Percentiles rank a stretch among this genome's conserved stretches.
These are phyloP conservation scores for Spicauda simplicius DNA, from an alignment of 2,888 invertebrate genomes.

Conservation along the genomic window DNA sequence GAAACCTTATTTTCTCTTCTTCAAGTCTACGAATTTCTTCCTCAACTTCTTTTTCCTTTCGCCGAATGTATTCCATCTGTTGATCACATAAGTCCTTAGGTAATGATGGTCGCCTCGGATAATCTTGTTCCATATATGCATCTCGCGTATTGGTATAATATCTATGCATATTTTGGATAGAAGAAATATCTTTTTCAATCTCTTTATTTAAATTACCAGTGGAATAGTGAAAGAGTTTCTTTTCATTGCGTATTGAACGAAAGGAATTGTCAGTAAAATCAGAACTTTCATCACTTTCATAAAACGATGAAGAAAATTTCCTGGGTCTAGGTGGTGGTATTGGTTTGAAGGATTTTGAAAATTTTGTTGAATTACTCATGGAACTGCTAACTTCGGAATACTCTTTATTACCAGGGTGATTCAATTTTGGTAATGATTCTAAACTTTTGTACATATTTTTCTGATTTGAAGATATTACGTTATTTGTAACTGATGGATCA, in stretches of 20 bases:
- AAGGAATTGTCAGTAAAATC: constrained; percentile 71
- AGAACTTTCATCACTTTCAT: constrained; percentile 77
- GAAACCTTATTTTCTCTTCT: constrained; percentile 70
- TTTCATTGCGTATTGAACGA: constrained; percentile 68
- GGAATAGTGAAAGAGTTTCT: constrained; percentile 74
- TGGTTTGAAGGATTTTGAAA: constrained; percentile 58
- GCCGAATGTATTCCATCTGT: constrained; percentile 87
- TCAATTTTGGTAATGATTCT: constrained; percentile 52
- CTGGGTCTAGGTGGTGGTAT: constrained; percentile 72
- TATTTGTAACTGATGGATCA: constrained; percentile 73
- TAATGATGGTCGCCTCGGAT: constrained; percentile 83
- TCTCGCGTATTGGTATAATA: constrained; percentile 63
- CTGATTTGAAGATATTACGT: constrained; percentile 54
- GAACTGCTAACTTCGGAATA: constrained; percentile 23
- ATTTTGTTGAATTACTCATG: constrained; percentile 44
- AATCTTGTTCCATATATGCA: constrained; percentile 48
- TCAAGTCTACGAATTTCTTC: constrained; percentile 87
- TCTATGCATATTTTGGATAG: constrained; percentile 78
- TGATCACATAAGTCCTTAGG: constrained; percentile 87
- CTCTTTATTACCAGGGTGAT: constrained; percentile 27
- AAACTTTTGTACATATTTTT: constrained; percentile 51
- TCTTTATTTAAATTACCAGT: constrained; percentile 77
- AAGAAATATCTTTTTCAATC: constrained; percentile 76
- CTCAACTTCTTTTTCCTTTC: constrained; percentile 88
- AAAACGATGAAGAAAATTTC: constrained; percentile 67